Conservation (phyloP, 2,888 invertebrate species). For the Chrysodeixis includens region DNA sequence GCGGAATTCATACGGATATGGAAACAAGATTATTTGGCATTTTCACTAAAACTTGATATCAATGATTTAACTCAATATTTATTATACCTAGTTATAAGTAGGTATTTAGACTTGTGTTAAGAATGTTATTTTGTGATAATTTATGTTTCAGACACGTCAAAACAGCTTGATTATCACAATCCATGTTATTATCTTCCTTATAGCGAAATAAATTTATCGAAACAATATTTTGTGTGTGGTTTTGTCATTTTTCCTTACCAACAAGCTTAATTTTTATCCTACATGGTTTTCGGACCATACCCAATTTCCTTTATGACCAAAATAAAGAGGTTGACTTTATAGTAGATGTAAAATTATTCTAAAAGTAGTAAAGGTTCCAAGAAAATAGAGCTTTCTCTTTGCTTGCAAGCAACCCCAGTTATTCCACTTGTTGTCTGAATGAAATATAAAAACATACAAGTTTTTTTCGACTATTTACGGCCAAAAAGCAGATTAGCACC, state of each 20-base stretch:
- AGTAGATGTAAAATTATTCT: too few species aligned
- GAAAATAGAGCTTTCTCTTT: too few species aligned
- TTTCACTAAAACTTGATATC: slow-evolving; percentile 2
- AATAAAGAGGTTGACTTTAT: too few species aligned
- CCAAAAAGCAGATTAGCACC: too few species aligned
- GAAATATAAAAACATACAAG: too few species aligned
- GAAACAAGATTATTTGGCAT: slow-evolving; percentile 14
- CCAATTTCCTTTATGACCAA: too few species aligned
- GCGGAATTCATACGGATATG: background rate
- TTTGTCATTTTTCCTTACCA: slow-evolving; percentile 28
- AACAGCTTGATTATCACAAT: slow-evolving; percentile 42
- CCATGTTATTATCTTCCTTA: slow-evolving; percentile 34
- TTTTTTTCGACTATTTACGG: too few species aligned
- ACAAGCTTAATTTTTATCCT: background rate
- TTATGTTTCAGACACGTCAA: slow-evolving; percentile 23
- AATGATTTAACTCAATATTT: slow-evolving; percentile 7
- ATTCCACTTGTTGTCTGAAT: too few species aligned
- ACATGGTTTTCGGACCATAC: too few species aligned
- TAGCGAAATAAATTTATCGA: slow-evolving; percentile 49
- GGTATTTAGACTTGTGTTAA: slow-evolving; percentile 26
- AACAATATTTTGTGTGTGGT: slow-evolving; percentile 27
- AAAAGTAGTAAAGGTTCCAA: too few species aligned
- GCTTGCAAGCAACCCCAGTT: too few species aligned
- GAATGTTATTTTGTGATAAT: slow-evolving; percentile 26
- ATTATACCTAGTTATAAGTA: slow-evolving; percentile 27